Conservation (phyloP, 2,113 vertebrate species). For the Phaethornis superciliosus region DNA sequence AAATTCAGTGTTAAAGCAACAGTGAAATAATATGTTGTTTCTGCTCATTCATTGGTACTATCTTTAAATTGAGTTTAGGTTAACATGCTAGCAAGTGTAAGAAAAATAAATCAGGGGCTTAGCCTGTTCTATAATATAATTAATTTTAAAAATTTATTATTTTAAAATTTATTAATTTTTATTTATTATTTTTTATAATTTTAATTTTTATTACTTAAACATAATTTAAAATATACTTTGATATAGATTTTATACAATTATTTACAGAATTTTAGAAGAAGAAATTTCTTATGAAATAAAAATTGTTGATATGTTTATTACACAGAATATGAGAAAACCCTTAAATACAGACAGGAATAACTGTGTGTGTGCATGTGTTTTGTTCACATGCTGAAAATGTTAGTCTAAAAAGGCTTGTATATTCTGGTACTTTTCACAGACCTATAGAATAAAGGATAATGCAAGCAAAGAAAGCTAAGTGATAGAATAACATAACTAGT, state of each 20-base stretch:
- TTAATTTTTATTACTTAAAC: too few species aligned
- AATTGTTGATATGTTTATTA: constrained; percentile 9
- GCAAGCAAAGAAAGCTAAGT: not conserved
- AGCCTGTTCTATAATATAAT: constrained; percentile 1
- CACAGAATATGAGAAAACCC: constrained; percentile 18
- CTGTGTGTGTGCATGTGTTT: not conserved
- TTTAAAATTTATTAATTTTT: too few species aligned
- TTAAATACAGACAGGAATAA: constrained; percentile 22
- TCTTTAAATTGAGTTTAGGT: constrained; percentile 69
- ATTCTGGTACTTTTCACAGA: constrained; percentile 36
- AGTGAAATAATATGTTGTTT: constrained; percentile 22
- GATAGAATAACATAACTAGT: constrained; percentile 23
- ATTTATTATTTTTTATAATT: too few species aligned
- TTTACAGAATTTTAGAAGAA: constrained; percentile 24
- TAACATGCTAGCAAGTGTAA: not conserved
- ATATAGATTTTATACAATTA: not conserved
- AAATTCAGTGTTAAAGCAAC: not conserved
- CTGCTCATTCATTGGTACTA: not conserved
- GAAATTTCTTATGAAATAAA: constrained; percentile 26
- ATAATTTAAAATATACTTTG: constrained; percentile 22
- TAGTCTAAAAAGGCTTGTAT: not conserved
- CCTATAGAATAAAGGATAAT: constrained; percentile 30
- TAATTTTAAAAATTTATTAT: too few species aligned
- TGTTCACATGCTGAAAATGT: not conserved
- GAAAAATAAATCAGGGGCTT: not conserved